A percentile compares a stretch with the other conserved stretches of the same genome.
These are phyloP conservation scores for Mystacides longicornis DNA, from an alignment of 2,888 invertebrate genomes.

Conservation along the genomic window DNA sequence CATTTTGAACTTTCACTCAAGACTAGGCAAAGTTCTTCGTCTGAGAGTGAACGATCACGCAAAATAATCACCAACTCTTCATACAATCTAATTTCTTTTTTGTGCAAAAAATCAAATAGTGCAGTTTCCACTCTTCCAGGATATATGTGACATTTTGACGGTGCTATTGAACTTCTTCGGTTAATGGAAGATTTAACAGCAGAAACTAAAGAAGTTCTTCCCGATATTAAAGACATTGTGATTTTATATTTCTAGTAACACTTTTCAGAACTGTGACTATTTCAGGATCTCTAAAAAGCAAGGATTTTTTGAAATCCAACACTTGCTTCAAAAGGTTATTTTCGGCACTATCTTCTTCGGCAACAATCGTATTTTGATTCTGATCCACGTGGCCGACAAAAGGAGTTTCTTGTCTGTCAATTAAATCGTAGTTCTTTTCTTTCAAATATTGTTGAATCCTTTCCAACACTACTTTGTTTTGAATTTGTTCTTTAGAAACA, in stretches of 20 bases:
- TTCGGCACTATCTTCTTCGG: constrained; percentile 16
- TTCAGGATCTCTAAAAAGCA: constrained; percentile 44
- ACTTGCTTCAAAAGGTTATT: constrained; percentile 36
- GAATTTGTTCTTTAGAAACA: constrained; percentile 25
- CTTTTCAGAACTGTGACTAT: constrained; percentile 41
- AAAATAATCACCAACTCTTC: constrained; percentile 44
- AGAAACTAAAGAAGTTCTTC: constrained; percentile 38
- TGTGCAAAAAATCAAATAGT: constrained; percentile 36
- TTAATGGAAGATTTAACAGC: constrained; percentile 43
- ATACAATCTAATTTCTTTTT: constrained; percentile 39
- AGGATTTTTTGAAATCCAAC: constrained; percentile 44
- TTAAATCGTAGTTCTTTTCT: constrained; percentile 39
- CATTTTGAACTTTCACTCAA: constrained; percentile 40
- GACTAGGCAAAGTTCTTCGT: constrained; percentile 40
- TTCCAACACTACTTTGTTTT: constrained; percentile 45
- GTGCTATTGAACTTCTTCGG: constrained; percentile 37
- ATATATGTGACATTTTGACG: constrained; percentile 40
- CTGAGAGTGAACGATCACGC: constrained; percentile 38
- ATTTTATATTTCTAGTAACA: constrained; percentile 32
- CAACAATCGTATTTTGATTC: constrained; percentile 19
- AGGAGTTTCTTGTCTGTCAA: neutral
- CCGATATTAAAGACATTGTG: constrained; percentile 39
- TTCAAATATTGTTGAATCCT: constrained; percentile 44
- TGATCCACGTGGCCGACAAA: constrained; percentile 15
- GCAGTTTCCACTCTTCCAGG: constrained; percentile 44